Evolutionary conservation across 1,140 invertebrate genomes (phyloP), one percentile per base, ranked within the genome.

Genomic region (Diachasmimorpha longicaudata): DNA sequence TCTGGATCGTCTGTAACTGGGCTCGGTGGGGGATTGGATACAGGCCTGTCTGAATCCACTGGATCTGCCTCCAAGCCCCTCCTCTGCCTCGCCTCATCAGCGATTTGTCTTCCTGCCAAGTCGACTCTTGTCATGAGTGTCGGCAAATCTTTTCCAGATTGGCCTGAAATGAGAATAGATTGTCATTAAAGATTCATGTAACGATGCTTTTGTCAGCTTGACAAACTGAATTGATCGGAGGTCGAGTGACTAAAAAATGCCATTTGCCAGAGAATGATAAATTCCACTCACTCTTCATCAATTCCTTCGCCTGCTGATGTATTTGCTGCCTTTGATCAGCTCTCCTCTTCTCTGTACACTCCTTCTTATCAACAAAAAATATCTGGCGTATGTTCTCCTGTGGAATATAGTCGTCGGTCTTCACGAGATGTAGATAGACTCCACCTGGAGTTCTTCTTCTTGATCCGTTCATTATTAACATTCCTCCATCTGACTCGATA

Each of bases 391-490:
- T 90, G 86, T 94, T 91, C 76, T 92, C 91, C 79, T 91, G 91
- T 0, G 93, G 92, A 44, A 96, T 90, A 75, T 92, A 90, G 67
- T 92, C 88, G 81, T 96, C 93, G 81, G 92, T 91, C 89, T 96
- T 96, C 21, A 97, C 84, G 14, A 97, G 88, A 84, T 93, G 95
- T 10, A 97, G 90, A 85, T 93, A 97, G 75, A 96, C 92, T 55
- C 96, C 96, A 5, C 96, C 96, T 0, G 95, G 92, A 21, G 95
- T 96, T 82, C 96, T 91, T 76, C 95, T 91, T 72, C 95, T 91
- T 39, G 91, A 93, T 72, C 94, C 94, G 91, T 96, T 95, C 94
- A 93, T 92, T 73, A 95, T 94, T 83, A 96, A 90, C 92, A 97
- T 93, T 25, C 95, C 96, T 52, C 95, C 95, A 82, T 93, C 91